phyloP scores from a whole-genome alignment of 2,888 invertebrate species.

The Nycteola revayana region DNA sequence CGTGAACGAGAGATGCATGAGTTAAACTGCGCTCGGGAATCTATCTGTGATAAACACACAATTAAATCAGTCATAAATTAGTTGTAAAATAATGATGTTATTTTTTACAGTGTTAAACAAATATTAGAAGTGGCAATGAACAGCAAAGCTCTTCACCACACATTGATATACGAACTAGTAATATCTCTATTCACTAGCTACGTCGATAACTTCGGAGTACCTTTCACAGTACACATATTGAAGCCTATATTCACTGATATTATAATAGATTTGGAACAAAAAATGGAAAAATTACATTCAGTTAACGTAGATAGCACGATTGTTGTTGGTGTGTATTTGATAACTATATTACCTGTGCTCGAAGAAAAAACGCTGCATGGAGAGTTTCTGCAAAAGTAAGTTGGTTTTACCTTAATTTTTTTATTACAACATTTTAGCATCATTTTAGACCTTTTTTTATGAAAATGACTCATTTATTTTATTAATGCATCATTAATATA shows the following conservation, averaged over 20 bases:
- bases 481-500: too few relatives aligned
- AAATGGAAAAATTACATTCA: conserved; percentile 79
- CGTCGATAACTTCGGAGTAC: conserved; percentile 85
- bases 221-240: conserved; percentile 82
- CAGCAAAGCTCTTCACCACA: conserved; percentile 58
- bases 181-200: conserved; percentile 63
- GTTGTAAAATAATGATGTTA: too few relatives aligned
- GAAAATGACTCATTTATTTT: too few relatives aligned
- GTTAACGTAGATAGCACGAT: conserved; percentile 79
- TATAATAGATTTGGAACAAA: conserved; percentile 82
- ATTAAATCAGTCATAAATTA: too few relatives aligned
- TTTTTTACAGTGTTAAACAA: conserved; percentile 65
- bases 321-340: conserved; percentile 83
- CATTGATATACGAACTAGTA: conserved; percentile 56
- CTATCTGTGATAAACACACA: too few relatives aligned
- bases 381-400: conserved; percentile 83
- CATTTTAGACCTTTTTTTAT: neutral
- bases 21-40: too few relatives aligned
- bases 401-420: too few relatives aligned
- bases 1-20: too few relatives aligned
- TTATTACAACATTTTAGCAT: neutral
- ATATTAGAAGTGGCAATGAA: conserved; percentile 57
- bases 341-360: conserved; percentile 76
- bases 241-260: conserved; percentile 81
- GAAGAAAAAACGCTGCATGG: conserved; percentile 75